Conservation (phyloP, 2,797 vertebrate species). For the Ctenopoma kingsleyae region DNA sequence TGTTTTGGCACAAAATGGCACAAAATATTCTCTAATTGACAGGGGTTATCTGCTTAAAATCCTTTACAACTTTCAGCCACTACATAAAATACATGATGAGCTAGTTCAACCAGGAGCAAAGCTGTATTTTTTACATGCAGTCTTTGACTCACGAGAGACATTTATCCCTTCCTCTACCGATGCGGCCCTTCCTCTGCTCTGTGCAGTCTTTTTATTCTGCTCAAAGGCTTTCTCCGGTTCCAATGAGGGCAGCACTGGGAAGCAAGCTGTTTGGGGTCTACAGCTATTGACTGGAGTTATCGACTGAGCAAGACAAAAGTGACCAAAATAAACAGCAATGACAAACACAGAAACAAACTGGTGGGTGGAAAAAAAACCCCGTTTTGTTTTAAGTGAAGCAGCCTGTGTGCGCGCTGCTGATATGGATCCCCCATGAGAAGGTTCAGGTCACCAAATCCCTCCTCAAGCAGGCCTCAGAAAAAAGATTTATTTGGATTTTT, state of each 20-base stretch:
- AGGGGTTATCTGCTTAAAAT: slow-evolving; percentile 34
- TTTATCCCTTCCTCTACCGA: slow-evolving; percentile 39
- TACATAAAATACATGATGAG: slow-evolving; percentile 23
- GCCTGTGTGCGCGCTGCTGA: slow-evolving; percentile 70
- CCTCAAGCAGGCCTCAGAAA: slow-evolving; percentile 51
- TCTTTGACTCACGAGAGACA: slow-evolving; percentile 33
- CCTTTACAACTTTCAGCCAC: slow-evolving; percentile 15
- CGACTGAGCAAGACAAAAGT: slow-evolving; percentile 39
- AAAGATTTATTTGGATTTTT: slow-evolving; percentile 39
- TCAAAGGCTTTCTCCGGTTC: slow-evolving; percentile 39
- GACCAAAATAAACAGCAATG: slow-evolving; percentile 48
- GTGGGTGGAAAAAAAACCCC: slow-evolving; percentile 8
- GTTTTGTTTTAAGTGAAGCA: slow-evolving; percentile 41
- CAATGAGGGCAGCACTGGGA: slow-evolving; percentile 35
- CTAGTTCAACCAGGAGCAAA: slow-evolving; percentile 35
- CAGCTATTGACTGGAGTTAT: slow-evolving; percentile 59
- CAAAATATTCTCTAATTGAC: slow-evolving; percentile 44
- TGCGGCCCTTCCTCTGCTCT: slow-evolving; percentile 19
- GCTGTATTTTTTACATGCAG: slow-evolving; percentile 44
- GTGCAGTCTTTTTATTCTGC: slow-evolving; percentile 37
- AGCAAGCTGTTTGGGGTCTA: slow-evolving; percentile 31
- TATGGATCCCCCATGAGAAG: slow-evolving; percentile 72
- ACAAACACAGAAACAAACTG: slow-evolving; percentile 47
- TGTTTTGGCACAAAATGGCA: slow-evolving; percentile 4
- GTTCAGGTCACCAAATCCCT: slow-evolving; percentile 67